phyloP scores from a whole-genome alignment of 2,888 invertebrate genomes.

The Camptogramma bilineatum region DNA sequence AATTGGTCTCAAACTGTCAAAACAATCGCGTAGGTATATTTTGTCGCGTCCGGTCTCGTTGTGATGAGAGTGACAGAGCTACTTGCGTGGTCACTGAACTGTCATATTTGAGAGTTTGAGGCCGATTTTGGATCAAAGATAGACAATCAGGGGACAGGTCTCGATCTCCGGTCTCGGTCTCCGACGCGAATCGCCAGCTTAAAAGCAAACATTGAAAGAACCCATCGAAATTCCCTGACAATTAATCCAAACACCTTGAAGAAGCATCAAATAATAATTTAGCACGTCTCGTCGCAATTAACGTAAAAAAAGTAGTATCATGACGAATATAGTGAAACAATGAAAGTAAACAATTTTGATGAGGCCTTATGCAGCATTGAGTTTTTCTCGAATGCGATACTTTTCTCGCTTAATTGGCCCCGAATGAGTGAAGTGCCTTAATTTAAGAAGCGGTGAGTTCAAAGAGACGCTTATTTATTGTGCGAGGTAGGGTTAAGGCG shows the following conservation, averaged over 20 bases:
- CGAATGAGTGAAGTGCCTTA: slow-evolving; percentile 72
- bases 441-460: slow-evolving; percentile 76
- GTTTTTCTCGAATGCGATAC: slow-evolving; percentile 67
- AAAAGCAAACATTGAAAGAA: slow-evolving; percentile 15
- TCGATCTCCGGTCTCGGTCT: no score
- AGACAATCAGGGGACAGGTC: no score
- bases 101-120: no score
- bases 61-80: no score
- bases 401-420: slow-evolving; percentile 80
- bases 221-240: slow-evolving; percentile 23
- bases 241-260: slow-evolving; percentile 37
- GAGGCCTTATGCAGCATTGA: slow-evolving; percentile 59
- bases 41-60: no score
- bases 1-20: no score
- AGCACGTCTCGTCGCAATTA: slow-evolving; percentile 40
- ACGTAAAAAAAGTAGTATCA: slow-evolving; percentile 59
- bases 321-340: slow-evolving; percentile 64
- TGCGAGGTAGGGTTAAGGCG: slow-evolving; percentile 43
- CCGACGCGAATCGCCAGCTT: no score
- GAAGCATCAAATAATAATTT: slow-evolving; percentile 39
- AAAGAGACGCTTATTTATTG: slow-evolving; percentile 73
- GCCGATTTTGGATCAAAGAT: no score
- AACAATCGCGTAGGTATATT: no score
- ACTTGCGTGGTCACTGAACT: no score
- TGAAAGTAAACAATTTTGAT: slow-evolving; percentile 77